Percentiles rank a stretch among this genome's conserved stretches.
Evolutionary conservation across 2,797 vertebrate genomes (phyloP).

Genomic region (Rhabdomys pumilio): DNA sequence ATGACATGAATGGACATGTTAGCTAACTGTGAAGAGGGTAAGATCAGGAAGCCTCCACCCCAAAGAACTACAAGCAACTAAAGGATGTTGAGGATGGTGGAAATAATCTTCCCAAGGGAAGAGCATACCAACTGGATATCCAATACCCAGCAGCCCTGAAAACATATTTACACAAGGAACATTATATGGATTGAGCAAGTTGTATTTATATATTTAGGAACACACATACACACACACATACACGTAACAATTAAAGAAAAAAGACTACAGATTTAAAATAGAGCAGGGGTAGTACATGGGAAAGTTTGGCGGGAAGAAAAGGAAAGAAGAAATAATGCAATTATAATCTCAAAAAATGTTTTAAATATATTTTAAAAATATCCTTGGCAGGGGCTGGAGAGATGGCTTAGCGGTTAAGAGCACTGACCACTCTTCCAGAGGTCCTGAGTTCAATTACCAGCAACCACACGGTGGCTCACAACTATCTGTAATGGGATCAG

Average conservation of each 20-base stretch:
- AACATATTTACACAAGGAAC: background rate
- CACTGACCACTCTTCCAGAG: background rate
- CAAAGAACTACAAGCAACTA: background rate
- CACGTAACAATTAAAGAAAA: background rate
- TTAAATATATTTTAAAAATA: slow-evolving; percentile 55
- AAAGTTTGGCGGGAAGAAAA: background rate
- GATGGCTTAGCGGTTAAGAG: background rate
- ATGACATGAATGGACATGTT: background rate
- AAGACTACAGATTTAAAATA: background rate
- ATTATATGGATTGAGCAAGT: background rate
- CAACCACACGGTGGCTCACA: background rate
- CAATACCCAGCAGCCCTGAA: background rate
- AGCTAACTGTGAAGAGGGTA: background rate
- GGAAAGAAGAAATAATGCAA: background rate
- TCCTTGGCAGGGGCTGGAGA: background rate
- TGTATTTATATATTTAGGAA: background rate
- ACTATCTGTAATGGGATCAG: background rate
- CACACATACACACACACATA: background rate
- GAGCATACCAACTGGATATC: background rate
- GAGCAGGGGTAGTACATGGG: background rate
- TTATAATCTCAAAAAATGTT: background rate
- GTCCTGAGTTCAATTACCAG: background rate
- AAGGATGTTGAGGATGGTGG: background rate
- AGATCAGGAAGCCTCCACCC: background rate
- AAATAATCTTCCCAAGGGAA: background rate